A percentile compares a stretch with the other conserved stretches of the same genome.
Evolutionary conservation across 2,888 invertebrate genomes (phyloP).

Genomic region (Ametastegia equiseti): DNA sequence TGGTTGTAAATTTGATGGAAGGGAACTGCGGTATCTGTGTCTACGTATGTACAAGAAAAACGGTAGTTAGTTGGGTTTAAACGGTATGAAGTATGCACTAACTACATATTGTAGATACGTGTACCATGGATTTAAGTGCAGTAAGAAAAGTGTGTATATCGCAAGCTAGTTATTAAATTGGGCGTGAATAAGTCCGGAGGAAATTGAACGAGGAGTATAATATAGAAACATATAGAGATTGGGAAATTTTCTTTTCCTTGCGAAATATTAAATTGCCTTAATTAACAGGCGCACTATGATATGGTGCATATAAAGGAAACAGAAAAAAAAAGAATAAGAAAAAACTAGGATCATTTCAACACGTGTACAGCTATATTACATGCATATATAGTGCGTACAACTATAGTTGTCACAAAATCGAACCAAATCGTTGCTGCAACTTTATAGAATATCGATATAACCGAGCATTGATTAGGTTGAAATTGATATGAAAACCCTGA

Average conservation of each 20-base stretch:
- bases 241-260: not conserved
- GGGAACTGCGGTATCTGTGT: not conserved
- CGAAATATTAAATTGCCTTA: conserved; percentile 17
- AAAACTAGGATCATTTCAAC: not conserved
- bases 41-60: not conserved
- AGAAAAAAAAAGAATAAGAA: not conserved
- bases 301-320: not conserved
- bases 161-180: conserved; percentile 36
- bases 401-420: not conserved
- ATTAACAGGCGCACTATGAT: conserved; percentile 1
- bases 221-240: conserved; percentile 32
- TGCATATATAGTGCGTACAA: no score
- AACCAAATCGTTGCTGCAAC: no score
- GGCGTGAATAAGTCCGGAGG: not conserved
- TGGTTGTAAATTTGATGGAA: not conserved
- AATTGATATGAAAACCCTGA: not conserved
- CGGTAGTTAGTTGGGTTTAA: not conserved
- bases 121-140: not conserved
- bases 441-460: no score
- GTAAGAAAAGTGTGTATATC: not conserved
- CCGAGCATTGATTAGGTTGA: not conserved
- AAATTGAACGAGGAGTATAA: not conserved
- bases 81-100: not conserved
- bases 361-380: not conserved
- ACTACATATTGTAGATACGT: no score